Evolutionary conservation across 2,888 invertebrate species (phyloP).

Genomic region (Caenorhabditis sp.): DNA sequence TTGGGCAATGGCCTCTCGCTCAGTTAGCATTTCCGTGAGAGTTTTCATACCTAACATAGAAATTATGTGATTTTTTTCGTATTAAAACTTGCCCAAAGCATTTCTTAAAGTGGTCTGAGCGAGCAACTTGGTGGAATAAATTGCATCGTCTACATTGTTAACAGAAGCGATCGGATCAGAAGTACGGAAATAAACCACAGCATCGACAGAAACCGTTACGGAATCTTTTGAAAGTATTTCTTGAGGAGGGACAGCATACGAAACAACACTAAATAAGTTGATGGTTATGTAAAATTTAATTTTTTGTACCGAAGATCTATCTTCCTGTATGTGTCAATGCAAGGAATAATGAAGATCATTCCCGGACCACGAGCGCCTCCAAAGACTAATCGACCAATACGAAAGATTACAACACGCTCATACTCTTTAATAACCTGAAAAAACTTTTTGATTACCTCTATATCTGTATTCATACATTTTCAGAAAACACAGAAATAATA

Average conservation of each 20-base stretch:
- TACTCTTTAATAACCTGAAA: slow-evolving; percentile 84
- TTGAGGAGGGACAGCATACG: slow-evolving; percentile 83
- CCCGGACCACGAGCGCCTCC: slow-evolving; percentile 89
- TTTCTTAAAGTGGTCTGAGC: slow-evolving; percentile 87
- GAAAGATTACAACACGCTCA: slow-evolving; percentile 92
- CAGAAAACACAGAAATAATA: no score
- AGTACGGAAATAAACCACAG: slow-evolving; percentile 82
- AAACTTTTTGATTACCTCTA: no score
- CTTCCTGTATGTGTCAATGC: slow-evolving; percentile 92
- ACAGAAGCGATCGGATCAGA: slow-evolving; percentile 80
- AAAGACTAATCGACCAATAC: slow-evolving; percentile 89
- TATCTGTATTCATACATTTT: no score
- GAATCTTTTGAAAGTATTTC: slow-evolving; percentile 83
- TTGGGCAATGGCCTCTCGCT: slow-evolving; percentile 88
- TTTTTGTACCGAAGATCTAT: slow-evolving; percentile 90
- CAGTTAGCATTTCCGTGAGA: slow-evolving; percentile 96
- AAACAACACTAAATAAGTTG: slow-evolving; percentile 75
- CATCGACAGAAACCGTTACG: slow-evolving; percentile 80
- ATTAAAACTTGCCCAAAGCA: slow-evolving; percentile 89
- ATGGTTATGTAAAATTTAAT: neutral
- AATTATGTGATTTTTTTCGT: slow-evolving; percentile 97
- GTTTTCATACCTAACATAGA: slow-evolving; percentile 93
- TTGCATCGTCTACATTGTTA: slow-evolving; percentile 84
- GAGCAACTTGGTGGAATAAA: slow-evolving; percentile 88
- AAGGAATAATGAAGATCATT: slow-evolving; percentile 96